Base-by-base conservation (phyloP, 2,113 vertebrate species). In the Cyanistes caeruleus region DNA sequence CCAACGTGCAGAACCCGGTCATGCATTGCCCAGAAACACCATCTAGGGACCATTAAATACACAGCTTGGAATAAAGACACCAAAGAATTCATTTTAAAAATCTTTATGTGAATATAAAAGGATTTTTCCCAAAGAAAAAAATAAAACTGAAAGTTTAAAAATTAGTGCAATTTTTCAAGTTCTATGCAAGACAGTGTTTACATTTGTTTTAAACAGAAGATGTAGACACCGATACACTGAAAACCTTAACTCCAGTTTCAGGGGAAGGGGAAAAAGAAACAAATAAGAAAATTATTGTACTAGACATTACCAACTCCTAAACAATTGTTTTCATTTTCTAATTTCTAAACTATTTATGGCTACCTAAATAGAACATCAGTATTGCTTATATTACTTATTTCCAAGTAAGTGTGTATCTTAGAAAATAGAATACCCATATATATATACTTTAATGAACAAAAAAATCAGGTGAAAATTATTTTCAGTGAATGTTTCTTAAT, bases 361-460 rank as follows among this genome's bases (percentile, higher is more conserved):
- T 97, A 97, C 92, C 87, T 97, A 97, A 92, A 95, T 91, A 98
- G 97, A 97, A 97, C 93, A 97, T 95, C 84, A 96, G 63, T 98
- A 98, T 98, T 98, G 97, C 93, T 97, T 97, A 93, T 93, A 92
- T 94, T 97, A 75, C 65, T 84, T 84, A 92, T 95, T 96, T 91
- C 93, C 95, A 96, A 96, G 81, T 95, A 87, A 87, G 64, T 49
- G 76, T 91, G 78, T 95, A 72, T 44, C 68, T 84, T 95, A 96
- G 90, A 98, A 98, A 98, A 98, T 94, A 98, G 94, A 96, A 94
- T 90, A 91, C 76, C 69, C 84, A 85, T 76, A 75, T 82, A 84
- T 68, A 56, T 59, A 39, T 39, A 39, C 39, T 70, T 81, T 58
- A 87, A 93, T 44, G 33, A 63, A 59, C 43, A 63, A 63, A 78